These are phyloP conservation scores for Pseudorhiza aurosa DNA, from an alignment of 30 jellyfish, hydroid and myxozoan genomes.

Conservation along the genomic window DNA sequence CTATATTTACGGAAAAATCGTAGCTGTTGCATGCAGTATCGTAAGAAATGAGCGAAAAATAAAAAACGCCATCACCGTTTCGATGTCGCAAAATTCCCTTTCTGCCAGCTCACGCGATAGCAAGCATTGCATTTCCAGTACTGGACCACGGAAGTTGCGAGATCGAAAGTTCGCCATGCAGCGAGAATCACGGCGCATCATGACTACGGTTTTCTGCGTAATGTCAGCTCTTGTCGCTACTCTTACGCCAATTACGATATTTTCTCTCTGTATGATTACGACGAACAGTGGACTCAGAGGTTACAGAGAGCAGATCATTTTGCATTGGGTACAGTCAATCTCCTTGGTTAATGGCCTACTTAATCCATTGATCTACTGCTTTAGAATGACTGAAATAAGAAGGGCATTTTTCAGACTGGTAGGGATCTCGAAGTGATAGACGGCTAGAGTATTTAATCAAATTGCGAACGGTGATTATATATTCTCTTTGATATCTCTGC, in stretches of 20 bases:
- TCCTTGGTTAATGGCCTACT: slow-evolving; percentile 3
- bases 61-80: neutral
- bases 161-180: neutral
- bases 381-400: neutral
- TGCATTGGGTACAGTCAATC: slow-evolving; percentile 2
- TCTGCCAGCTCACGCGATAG: neutral
- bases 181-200: neutral
- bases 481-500: too few species aligned
- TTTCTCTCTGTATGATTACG: neutral
- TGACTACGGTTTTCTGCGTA: neutral
- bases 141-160: neutral
- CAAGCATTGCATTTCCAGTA: too few species aligned
- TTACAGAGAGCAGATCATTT: neutral
- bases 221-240: slow-evolving; percentile 3
- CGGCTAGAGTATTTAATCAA: neutral
- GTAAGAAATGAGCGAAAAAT: neutral
- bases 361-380: slow-evolving; percentile 8
- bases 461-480: too few species aligned
- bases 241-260: neutral
- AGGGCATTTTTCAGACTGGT: neutral
- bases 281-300: neutral
- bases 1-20: neutral
- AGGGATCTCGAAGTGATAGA: neutral
- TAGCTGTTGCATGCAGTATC: neutral
- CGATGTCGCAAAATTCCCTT: neutral